phyloP scores from a whole-genome alignment of 2,113 vertebrate species.

The sheep (Ovis aries) region DNA sequence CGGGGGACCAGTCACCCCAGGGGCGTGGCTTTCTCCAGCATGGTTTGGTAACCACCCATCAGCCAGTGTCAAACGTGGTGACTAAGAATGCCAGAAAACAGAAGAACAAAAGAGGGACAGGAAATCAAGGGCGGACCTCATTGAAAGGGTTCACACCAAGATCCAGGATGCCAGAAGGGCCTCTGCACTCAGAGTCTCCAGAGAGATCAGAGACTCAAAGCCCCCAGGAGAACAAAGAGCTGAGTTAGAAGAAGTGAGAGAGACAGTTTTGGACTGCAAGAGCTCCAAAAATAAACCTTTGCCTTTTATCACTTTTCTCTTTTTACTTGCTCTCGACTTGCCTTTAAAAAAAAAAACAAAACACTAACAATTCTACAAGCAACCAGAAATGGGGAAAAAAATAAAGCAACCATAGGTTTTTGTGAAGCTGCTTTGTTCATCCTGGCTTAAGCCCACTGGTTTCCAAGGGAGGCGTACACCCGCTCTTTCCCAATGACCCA shows the following conservation, averaged over 20 bases:
- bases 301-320: neutral
- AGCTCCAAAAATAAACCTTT: conserved; percentile 10
- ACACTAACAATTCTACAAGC: neutral
- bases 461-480: neutral
- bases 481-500: neutral
- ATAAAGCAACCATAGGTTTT: neutral
- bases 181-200: neutral
- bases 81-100: neutral
- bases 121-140: neutral
- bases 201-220: neutral
- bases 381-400: neutral
- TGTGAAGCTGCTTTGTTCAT: neutral
- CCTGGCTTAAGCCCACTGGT: neutral
- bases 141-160: neutral
- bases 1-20: neutral
- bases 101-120: neutral
- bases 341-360: neutral
- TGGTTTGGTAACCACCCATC: neutral
- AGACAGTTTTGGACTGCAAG: neutral
- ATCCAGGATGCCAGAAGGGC: neutral
- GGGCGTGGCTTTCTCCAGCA: neutral
- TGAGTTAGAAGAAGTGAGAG: neutral
- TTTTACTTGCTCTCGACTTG: neutral
- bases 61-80: too few species aligned
- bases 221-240: neutral